Percentiles rank a stretch among this genome's conserved stretches.
Evolutionary conservation across 2,888 invertebrate genomes (phyloP).

Genomic region (Agriopis marginaria): DNA sequence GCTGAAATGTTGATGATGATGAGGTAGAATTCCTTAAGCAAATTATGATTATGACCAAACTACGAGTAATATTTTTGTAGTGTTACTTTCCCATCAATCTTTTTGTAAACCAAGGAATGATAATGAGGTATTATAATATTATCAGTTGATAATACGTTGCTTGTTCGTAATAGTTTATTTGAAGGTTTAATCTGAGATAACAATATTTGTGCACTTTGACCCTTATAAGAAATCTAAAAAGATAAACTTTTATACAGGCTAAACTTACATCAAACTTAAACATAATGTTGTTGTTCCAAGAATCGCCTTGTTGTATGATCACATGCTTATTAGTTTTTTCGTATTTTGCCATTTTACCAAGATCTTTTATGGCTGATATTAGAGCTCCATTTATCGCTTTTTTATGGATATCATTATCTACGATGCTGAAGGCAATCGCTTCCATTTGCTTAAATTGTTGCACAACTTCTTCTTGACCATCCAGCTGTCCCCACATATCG

Average conservation of each 20-base stretch:
- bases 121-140: too few species aligned
- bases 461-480: background rate
- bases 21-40: too few species aligned
- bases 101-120: too few species aligned
- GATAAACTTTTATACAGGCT: background rate
- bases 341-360: slow-evolving; percentile 40
- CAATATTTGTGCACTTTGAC: background rate
- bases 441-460: slow-evolving; percentile 32
- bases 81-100: too few species aligned
- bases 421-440: slow-evolving; percentile 16
- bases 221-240: background rate
- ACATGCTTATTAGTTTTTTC: slow-evolving; percentile 47
- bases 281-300: slow-evolving; percentile 62
- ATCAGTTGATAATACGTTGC: too few species aligned
- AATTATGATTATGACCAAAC: too few species aligned
- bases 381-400: slow-evolving; percentile 35
- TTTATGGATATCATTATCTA: slow-evolving; percentile 41
- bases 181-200: too few species aligned
- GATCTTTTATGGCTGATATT: background rate
- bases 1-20: too few species aligned
- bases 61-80: too few species aligned
- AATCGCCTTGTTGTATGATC: slow-evolving; percentile 59
- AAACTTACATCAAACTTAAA: slow-evolving; percentile 52
- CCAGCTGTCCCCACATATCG: slow-evolving; percentile 38
- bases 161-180: too few species aligned